Base-by-base conservation (phyloP, 2,113 vertebrate species). In the Onychostoma macrolepis region DNA sequence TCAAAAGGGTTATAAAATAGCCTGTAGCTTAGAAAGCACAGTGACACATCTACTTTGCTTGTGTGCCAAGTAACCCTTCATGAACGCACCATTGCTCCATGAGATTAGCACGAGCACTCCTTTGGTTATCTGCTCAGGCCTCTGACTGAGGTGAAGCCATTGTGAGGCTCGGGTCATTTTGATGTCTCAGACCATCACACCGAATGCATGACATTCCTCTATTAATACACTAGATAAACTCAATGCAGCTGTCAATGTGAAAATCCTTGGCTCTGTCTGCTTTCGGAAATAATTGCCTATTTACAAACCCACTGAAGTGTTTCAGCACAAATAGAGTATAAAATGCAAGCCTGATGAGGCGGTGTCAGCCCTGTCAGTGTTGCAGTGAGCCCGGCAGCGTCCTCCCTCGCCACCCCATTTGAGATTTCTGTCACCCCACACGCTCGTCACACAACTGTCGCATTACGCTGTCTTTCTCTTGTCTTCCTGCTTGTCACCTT, bases 221-320 rank as follows among this genome's bases (percentile, higher is more conserved):
- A 87, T 48, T 87, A 81, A 87, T 58, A 75, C 53, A 83, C 48
- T 74, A 63, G 43, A 85, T 88, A 83, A 83, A 83, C 77, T 86
- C 89, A 85, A 74, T 88, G 83, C 83, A 85, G 89, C 87, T 87
- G 85, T 83, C 86, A 88, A 82, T 86, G 87, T 76, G 82, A 85
- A 90, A 87, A 90, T 87, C 86, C 83, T 86, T 85, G 85, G 38
- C 84, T 80, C 61, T 82, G 84, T 81, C 87, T 88, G 84, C 84
- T 85, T 88, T 71, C 77, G 58, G 79, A 87, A 90, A 87, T 90
- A 90, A 90, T 90, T 90, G 87, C 85, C 89, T 88, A 88, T 90
- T 90, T 90, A 87, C 87, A 83, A 87, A 88, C 26, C 53, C 89
- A 90, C 85, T 90, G 89, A 87, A 88, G 87, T 90, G 89, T 85